Conservation (phyloP, 1,140 invertebrate genomes). For the Heliconius melpomene region DNA sequence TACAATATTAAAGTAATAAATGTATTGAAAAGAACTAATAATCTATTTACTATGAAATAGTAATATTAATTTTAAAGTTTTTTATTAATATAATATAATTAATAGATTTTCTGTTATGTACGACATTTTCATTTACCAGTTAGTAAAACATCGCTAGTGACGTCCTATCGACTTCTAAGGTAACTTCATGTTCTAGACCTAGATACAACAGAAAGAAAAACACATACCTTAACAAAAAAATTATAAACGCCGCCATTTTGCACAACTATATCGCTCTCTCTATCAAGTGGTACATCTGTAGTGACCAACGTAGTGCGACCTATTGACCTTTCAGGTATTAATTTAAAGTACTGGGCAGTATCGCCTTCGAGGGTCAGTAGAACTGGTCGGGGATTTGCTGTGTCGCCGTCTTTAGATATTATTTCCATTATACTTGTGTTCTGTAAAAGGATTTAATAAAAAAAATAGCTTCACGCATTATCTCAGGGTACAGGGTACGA, state of each 20-base stretch:
- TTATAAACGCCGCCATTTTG: constrained; percentile 90
- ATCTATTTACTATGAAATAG: too few species aligned
- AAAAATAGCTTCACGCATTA: too few species aligned
- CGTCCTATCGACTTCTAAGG: too few species aligned
- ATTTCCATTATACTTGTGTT: constrained; percentile 84
- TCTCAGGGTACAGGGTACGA: too few species aligned
- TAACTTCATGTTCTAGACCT: too few species aligned
- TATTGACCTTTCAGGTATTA: constrained; percentile 79
- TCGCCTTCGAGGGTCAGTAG: constrained; percentile 86
- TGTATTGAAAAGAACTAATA: too few species aligned
- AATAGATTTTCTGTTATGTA: too few species aligned
- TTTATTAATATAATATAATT: too few species aligned
- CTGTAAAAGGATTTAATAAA: constrained; percentile 39
- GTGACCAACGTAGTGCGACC: constrained; percentile 83
- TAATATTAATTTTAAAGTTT: too few species aligned
- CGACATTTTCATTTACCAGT: too few species aligned
- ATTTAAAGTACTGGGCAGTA: constrained; percentile 85
- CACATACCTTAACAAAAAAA: constrained; percentile 84
- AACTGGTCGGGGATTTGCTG: constrained; percentile 86
- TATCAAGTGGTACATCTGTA: constrained; percentile 85
- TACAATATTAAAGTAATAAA: too few species aligned
- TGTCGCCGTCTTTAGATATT: constrained; percentile 88
- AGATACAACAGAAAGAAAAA: background rate
- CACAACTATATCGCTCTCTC: constrained; percentile 87
- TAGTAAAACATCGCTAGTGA: too few species aligned